Evolutionary conservation across 2,797 vertebrate species (phyloP).

Genomic region (Neosilurus mollespiculum): DNA sequence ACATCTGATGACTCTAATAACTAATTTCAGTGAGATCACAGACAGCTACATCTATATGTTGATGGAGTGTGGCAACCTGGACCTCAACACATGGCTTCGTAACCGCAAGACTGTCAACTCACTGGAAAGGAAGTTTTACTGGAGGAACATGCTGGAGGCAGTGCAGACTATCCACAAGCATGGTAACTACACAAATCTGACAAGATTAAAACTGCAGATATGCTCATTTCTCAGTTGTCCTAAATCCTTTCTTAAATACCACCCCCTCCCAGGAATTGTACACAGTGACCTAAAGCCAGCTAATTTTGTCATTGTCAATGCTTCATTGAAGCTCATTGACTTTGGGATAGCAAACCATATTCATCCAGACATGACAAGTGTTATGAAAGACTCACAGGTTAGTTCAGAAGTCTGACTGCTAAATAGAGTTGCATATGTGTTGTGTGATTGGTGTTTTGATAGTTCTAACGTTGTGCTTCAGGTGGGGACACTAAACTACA

Average conservation of each 20-base stretch:
- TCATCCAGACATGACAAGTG: conserved; percentile 95
- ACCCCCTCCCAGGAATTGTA: conserved; percentile 82
- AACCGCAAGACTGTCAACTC: conserved; percentile 89
- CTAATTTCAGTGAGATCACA: conserved; percentile 85
- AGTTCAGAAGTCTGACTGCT: neutral
- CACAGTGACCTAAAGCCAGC: conserved; percentile 98
- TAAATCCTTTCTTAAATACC: neutral
- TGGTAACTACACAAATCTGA: conserved; percentile 68
- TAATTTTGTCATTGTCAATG: conserved; percentile 96
- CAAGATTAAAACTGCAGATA: neutral
- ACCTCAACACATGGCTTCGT: conserved; percentile 94
- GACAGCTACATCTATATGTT: conserved; percentile 91
- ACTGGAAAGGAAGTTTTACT: conserved; percentile 92
- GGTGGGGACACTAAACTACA: conserved; percentile 98
- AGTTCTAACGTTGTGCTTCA: conserved; percentile 58
- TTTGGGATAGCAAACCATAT: conserved; percentile 97
- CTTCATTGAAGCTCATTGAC: conserved; percentile 94
- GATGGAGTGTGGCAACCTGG: conserved; percentile 97
- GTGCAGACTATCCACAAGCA: conserved; percentile 94
- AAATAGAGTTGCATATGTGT: neutral
- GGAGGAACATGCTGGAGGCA: conserved; percentile 98
- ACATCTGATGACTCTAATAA: conserved; percentile 7
- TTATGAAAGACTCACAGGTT: conserved; percentile 96
- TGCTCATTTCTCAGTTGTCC: neutral
- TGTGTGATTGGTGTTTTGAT: neutral